Conservation (phyloP, 2,888 invertebrate species). For the Nymphalis c-album region DNA sequence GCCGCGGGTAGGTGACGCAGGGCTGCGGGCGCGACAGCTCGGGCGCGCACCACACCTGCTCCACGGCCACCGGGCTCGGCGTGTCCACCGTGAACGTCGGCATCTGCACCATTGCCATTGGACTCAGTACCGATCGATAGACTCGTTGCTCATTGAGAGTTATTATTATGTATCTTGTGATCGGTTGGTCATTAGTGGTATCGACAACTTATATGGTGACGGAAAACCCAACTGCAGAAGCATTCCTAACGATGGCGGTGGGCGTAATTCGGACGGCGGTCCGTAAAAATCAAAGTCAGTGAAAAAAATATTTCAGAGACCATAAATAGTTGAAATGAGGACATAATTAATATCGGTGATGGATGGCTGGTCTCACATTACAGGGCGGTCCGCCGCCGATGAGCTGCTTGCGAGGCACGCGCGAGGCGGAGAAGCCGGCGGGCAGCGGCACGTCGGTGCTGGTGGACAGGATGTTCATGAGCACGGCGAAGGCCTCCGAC, state of each 20-base stretch:
- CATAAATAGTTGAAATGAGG: too few relatives aligned
- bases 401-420: conserved; percentile 71
- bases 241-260: too few relatives aligned
- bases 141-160: not conserved
- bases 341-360: too few relatives aligned
- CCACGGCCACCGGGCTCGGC: conserved; percentile 67
- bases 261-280: too few relatives aligned
- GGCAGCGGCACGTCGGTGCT: conserved; percentile 86
- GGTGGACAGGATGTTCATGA: conserved; percentile 91
- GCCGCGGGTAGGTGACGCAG: conserved; percentile 44
- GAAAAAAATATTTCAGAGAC: too few relatives aligned
- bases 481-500: conserved; percentile 89
- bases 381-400: conserved; percentile 55
- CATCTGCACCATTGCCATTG: conserved; percentile 50
- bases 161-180: too few relatives aligned
- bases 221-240: too few relatives aligned
- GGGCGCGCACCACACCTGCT: conserved; percentile 58
- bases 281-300: too few relatives aligned
- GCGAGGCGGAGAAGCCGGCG: conserved; percentile 84
- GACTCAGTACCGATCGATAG: not conserved
- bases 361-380: conserved; percentile 47
- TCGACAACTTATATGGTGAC: too few relatives aligned
- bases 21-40: conserved; percentile 41
- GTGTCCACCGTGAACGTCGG: conserved; percentile 72
- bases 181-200: too few relatives aligned